Conservation (phyloP, 2,797 vertebrate species). For the Saxicola maurus region DNA sequence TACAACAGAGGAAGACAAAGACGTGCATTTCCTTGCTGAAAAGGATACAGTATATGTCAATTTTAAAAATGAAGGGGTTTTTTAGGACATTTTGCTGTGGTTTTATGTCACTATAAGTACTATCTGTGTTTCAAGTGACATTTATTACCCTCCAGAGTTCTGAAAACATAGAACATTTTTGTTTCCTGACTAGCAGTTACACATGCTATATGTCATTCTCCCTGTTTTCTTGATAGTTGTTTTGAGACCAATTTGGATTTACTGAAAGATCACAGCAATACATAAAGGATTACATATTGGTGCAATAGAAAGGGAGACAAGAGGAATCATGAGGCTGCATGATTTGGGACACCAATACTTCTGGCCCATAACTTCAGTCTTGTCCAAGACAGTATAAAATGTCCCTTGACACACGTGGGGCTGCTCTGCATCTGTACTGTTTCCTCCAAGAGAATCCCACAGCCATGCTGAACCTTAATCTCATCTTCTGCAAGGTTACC, state of each 20-base stretch:
- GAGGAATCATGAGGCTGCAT: neutral
- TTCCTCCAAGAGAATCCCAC: neutral
- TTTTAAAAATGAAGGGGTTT: constrained; percentile 18
- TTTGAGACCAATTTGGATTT: constrained; percentile 43
- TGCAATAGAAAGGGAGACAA: neutral
- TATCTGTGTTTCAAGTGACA: constrained; percentile 32
- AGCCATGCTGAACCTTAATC: neutral
- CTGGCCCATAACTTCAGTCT: neutral
- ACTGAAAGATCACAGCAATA: constrained; percentile 7
- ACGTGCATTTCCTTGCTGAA: neutral
- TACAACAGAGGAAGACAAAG: neutral
- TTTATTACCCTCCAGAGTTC: constrained; percentile 32
- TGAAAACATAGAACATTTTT: constrained; percentile 9
- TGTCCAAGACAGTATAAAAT: neutral
- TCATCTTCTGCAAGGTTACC: neutral
- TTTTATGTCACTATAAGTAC: constrained; percentile 51
- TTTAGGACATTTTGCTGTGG: neutral
- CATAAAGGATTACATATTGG: neutral
- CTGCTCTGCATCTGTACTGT: neutral
- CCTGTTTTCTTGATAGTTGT: neutral
- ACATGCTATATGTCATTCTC: constrained; percentile 9
- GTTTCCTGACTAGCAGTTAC: constrained; percentile 19
- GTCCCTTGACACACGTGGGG: neutral
- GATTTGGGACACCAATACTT: neutral
- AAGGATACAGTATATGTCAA: neutral